These are phyloP conservation scores for Condylostylus longicornis DNA, from an alignment of 1,140 invertebrate genomes.

Conservation along the genomic window DNA sequence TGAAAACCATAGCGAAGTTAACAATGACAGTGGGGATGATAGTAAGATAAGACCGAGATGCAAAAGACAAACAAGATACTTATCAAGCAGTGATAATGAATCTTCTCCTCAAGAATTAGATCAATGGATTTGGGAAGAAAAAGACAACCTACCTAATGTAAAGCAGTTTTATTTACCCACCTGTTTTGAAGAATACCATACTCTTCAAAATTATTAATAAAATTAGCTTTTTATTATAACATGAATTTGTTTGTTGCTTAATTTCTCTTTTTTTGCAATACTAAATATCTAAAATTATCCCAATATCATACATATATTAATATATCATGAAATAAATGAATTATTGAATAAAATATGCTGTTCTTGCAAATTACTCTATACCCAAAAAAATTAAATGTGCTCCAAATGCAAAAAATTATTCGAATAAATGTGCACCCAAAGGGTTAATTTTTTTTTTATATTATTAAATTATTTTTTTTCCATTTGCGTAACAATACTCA, in stretches of 20 bases:
- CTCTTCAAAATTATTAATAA: neutral
- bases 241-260: neutral
- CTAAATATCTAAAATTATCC: neutral
- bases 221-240: neutral
- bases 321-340: neutral
- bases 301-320: neutral
- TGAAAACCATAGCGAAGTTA: neutral
- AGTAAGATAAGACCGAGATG: neutral
- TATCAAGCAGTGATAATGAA: neutral
- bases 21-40: neutral
- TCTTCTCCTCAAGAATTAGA: neutral
- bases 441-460: neutral
- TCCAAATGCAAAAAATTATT: neutral
- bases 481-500: neutral
- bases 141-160: neutral
- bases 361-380: neutral
- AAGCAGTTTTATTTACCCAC: neutral
- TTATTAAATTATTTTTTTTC: neutral
- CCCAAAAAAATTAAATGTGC: neutral
- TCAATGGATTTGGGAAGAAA: neutral
- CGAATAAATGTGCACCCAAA: neutral
- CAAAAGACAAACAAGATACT: neutral
- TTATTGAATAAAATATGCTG: neutral
- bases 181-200: neutral
- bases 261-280: neutral